Evolutionary conservation across 2,797 vertebrate species (phyloP).

Genomic region (Fundulus diaphanus): DNA sequence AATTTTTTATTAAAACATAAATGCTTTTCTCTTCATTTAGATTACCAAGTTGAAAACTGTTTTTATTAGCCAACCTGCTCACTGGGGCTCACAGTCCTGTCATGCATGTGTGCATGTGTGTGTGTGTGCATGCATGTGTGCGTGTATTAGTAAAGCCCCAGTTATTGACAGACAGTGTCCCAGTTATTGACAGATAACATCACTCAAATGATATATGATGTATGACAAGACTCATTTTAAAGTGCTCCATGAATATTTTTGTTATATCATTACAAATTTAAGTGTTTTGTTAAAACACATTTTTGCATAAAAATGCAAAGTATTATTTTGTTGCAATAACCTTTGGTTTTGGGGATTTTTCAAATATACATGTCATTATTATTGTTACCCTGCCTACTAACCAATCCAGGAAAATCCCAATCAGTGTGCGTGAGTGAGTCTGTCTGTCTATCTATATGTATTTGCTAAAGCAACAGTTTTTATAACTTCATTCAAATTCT

Average conservation of each 20-base stretch:
- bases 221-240: slow-evolving; percentile 18
- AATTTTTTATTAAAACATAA: slow-evolving; percentile 56
- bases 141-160: no score
- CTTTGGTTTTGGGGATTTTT: neutral
- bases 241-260: neutral
- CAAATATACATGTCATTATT: neutral
- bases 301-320: neutral
- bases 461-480: no score
- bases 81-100: slow-evolving; percentile 43
- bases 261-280: neutral
- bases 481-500: no score
- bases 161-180: no score
- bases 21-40: slow-evolving; percentile 51
- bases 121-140: no score
- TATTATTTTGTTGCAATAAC: neutral
- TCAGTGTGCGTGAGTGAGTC: no score
- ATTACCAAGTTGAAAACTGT: slow-evolving; percentile 49
- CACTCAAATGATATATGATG: slow-evolving; percentile 29
- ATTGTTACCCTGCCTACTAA: neutral
- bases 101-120: no score
- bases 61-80: slow-evolving; percentile 54
- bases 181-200: slow-evolving; percentile 27
- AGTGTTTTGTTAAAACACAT: neutral
- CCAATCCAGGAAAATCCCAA: neutral
- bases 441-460: no score